Percentiles rank a stretch among this genome's conserved stretches.
These are phyloP conservation scores for Orthonychiurus folsomi DNA, from an alignment of 2,888 invertebrate species.

Conservation along the genomic window DNA sequence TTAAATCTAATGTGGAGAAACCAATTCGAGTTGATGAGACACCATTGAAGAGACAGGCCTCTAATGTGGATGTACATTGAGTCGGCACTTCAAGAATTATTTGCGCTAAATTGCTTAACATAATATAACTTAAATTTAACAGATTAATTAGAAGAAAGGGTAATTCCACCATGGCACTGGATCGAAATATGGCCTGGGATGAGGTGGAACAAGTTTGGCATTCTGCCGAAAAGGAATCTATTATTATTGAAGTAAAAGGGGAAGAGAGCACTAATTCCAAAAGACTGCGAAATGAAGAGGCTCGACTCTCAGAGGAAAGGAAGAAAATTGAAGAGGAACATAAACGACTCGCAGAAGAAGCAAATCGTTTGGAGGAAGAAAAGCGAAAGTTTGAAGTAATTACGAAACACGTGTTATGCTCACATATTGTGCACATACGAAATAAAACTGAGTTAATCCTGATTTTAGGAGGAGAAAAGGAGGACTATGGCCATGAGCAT, in stretches of 20 bases:
- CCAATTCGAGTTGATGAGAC: too few species aligned
- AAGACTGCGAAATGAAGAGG: slow-evolving; percentile 42
- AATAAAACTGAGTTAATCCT: background rate
- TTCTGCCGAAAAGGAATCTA: slow-evolving; percentile 44
- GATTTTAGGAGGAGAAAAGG: slow-evolving; percentile 36
- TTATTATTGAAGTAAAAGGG: slow-evolving; percentile 38
- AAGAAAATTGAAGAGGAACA: slow-evolving; percentile 42
- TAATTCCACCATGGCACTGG: slow-evolving; percentile 41
- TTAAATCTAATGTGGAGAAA: too few species aligned
- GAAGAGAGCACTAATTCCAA: slow-evolving; percentile 17
- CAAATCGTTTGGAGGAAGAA: slow-evolving; percentile 41
- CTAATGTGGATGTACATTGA: too few species aligned
- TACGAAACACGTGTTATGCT: too few species aligned
- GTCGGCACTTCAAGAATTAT: too few species aligned
- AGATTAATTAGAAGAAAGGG: background rate
- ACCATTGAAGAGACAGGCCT: too few species aligned
- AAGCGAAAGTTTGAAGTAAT: slow-evolving; percentile 40
- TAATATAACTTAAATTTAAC: too few species aligned
- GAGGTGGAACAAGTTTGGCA: slow-evolving; percentile 54
- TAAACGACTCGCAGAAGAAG: slow-evolving; percentile 40
- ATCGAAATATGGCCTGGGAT: slow-evolving; percentile 51
- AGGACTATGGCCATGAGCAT: slow-evolving; percentile 12
- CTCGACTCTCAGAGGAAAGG: slow-evolving; percentile 41
- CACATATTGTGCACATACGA: too few species aligned
- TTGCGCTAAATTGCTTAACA: too few species aligned